Conservation (phyloP, 2,113 vertebrate species). For the Chlorodrepanis virens region DNA sequence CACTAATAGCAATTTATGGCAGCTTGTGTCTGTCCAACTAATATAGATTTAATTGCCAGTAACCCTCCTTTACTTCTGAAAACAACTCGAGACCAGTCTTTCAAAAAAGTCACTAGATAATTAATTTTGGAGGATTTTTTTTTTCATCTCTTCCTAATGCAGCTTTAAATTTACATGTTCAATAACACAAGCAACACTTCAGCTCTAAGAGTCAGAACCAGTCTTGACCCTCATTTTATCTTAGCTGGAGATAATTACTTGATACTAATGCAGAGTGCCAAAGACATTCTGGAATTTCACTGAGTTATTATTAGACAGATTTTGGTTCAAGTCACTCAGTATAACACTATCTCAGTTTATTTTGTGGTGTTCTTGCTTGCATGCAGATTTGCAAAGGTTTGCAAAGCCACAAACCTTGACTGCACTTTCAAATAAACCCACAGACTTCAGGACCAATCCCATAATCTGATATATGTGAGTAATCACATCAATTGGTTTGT, state of each 20-base stretch:
- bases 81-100: not conserved
- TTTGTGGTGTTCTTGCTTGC: not conserved
- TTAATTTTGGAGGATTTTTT: slow-evolving; percentile 1
- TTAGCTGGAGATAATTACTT: slow-evolving; percentile 68
- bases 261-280: slow-evolving; percentile 52
- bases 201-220: slow-evolving; percentile 46
- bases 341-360: not conserved
- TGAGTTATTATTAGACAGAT: slow-evolving; percentile 34
- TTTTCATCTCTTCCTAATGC: slow-evolving; percentile 22
- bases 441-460: not conserved
- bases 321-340: not conserved
- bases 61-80: not conserved
- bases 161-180: slow-evolving; percentile 57
- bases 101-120: not conserved
- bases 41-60: not conserved
- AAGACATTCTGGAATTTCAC: slow-evolving; percentile 51
- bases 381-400: not conserved
- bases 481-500: not conserved
- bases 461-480: not conserved
- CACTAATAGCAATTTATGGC: not conserved
- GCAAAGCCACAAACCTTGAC: not conserved
- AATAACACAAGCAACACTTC: slow-evolving; percentile 50
- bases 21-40: not conserved
- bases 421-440: slow-evolving; percentile 16
- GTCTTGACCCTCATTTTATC: slow-evolving; percentile 67